Evolutionary conservation across 2,888 invertebrate genomes (phyloP).

Genomic region (Stenichneumon culpator): DNA sequence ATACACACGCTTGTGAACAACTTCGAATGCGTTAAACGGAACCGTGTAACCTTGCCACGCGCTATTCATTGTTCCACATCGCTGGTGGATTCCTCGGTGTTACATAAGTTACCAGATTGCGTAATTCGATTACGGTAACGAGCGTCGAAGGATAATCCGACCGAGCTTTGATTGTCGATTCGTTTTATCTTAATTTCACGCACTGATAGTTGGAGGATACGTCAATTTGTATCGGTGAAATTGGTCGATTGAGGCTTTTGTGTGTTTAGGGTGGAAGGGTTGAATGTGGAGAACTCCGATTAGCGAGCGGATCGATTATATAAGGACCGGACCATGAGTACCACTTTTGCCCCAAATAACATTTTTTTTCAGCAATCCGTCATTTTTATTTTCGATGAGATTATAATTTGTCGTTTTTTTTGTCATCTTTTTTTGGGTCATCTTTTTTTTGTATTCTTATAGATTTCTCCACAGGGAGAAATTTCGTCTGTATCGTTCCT

Average conservation of each 20-base stretch:
- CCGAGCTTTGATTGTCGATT: slow-evolving; percentile 27
- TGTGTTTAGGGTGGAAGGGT: too few relatives aligned
- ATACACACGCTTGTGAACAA: neutral
- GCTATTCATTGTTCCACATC: slow-evolving; percentile 20
- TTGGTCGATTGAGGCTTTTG: too few relatives aligned
- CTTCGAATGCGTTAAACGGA: slow-evolving; percentile 17
- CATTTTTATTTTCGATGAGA: too few relatives aligned
- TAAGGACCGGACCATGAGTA: too few relatives aligned
- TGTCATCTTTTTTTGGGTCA: neutral
- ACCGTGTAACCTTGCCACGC: slow-evolving; percentile 66
- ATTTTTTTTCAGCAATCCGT: too few relatives aligned
- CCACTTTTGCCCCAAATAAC: too few relatives aligned
- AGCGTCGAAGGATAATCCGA: slow-evolving; percentile 32
- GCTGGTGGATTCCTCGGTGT: neutral
- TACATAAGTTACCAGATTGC: slow-evolving; percentile 52
- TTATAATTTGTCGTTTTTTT: neutral
- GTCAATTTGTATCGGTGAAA: neutral
- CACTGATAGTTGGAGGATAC: neutral
- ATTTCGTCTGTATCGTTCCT: slow-evolving; percentile 61
- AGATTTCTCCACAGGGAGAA: slow-evolving; percentile 64
- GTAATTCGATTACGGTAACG: slow-evolving; percentile 58
- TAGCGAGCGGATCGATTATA: too few relatives aligned
- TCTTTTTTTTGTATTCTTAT: slow-evolving; percentile 25
- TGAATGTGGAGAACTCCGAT: too few relatives aligned
- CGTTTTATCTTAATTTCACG: neutral